These are phyloP conservation scores for Pseudomyrmex flavicornis DNA, from an alignment of 1,140 invertebrate species.

Conservation along the genomic window DNA sequence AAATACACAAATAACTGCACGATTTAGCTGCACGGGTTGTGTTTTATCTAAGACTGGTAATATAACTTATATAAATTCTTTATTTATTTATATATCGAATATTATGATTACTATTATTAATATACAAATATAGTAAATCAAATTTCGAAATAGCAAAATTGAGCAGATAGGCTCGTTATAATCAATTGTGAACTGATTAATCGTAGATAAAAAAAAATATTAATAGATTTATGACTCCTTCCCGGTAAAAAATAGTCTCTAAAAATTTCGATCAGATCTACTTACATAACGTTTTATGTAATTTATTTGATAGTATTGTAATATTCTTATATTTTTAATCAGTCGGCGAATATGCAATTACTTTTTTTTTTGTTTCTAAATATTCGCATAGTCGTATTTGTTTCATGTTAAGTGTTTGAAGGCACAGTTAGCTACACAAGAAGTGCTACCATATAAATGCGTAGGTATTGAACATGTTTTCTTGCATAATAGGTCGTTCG, in stretches of 20 bases:
- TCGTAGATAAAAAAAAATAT: not conserved
- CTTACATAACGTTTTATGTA: constrained; percentile 39
- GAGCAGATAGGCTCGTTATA: not conserved
- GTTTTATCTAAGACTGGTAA: constrained; percentile 31
- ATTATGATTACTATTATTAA: constrained; percentile 17
- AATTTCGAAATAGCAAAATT: not conserved
- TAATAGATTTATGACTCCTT: not conserved
- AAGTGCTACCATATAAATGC: constrained; percentile 64
- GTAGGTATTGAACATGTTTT: not conserved
- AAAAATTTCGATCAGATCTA: constrained; percentile 40
- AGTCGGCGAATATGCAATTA: constrained; percentile 36
- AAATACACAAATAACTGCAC: constrained; percentile 10
- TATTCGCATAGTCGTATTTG: constrained; percentile 46
- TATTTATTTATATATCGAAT: constrained; percentile 14
- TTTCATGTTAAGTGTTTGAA: constrained; percentile 48
- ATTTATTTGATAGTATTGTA: constrained; percentile 30
- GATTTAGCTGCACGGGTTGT: constrained; percentile 14
- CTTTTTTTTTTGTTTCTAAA: constrained; percentile 32
- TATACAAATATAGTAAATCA: constrained; percentile 26
- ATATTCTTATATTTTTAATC: constrained; percentile 59
- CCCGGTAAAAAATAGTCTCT: constrained; percentile 12
- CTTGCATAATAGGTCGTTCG: not conserved
- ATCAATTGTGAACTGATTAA: constrained; percentile 31
- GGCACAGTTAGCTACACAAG: constrained; percentile 66
- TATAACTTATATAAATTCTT: not conserved